Evolutionary conservation across 2,113 vertebrate genomes (phyloP), one percentile per base, ranked within the genome.

Genomic region (Dinomys branickii): DNA sequence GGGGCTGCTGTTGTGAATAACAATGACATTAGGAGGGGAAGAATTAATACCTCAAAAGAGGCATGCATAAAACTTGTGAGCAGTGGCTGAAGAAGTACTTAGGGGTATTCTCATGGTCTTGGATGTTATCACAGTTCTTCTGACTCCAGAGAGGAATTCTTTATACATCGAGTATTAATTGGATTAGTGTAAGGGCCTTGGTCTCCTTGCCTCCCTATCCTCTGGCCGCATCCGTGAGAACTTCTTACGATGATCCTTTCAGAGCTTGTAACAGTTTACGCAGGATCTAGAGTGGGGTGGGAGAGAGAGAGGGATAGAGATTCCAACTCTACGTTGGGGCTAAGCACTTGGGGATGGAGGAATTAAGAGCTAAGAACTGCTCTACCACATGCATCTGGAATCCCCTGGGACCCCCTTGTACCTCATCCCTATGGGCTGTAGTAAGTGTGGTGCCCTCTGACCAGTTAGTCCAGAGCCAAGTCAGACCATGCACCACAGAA

Each of bases 401-500:
- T 47, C 41, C 33, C 17, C 3, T 10, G 30, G 38, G 41, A 24
- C n/a, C 33, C 13, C 26, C n/a, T 4, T 30, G 33, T 71, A 41
- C 81, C 13, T 97, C 19, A 3, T 92, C 63, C 44, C 14, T 7
- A 3, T 56, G 58, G 50, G 35, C 61, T 63, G 4, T 82, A 61
- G 35, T 89, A 88, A 94, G 80, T 26, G 75, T 85, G 75, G 33
- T 81, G 52, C 90, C 94, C 88, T 97, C 97, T 20, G 58, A 96
- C 52, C 56, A 52, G 61, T 96, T 75, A 83, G 94, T 96, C 97
- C 82, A 94, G 90, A 97, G 58, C 80, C 52, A 73, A 85, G 67
- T 80, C 94, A 94, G 90, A 87, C 50, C 80, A 87, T 30, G 22
- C 41, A 71, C 5, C 56, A 94, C 24, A n/a, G 90, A 92, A 41